phyloP scores from a whole-genome alignment of 1,140 invertebrate genomes.

The Ruditapes philippinarum region DNA sequence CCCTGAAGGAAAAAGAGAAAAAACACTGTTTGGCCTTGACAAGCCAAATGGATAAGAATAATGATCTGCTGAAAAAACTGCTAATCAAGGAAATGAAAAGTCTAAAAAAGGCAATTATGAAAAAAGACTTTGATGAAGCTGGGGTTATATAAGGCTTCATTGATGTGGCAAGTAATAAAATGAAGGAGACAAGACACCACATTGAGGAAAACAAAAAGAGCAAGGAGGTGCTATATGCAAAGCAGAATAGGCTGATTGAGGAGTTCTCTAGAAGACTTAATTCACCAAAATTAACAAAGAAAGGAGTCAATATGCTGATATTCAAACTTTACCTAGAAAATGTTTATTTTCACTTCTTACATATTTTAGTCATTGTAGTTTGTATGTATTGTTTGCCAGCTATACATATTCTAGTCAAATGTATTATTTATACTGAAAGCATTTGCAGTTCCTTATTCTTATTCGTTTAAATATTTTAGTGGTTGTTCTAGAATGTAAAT shows the following conservation, averaged over 20 bases:
- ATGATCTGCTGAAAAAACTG: conserved; percentile 13
- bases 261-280: not conserved
- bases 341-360: not conserved
- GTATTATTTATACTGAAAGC: not conserved
- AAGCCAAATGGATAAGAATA: not conserved
- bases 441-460: not conserved
- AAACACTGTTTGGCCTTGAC: not conserved
- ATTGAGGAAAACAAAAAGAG: conserved; percentile 44
- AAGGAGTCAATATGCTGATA: not conserved
- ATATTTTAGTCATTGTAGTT: not conserved
- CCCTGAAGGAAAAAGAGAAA: not conserved
- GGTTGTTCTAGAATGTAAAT: not conserved
- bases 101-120: not conserved
- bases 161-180: conserved; percentile 39
- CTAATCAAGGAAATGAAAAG: conserved; percentile 5
- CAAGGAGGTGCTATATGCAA: conserved; percentile 22
- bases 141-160: not conserved
- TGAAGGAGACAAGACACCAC: conserved; percentile 29
- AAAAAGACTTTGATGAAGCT: not conserved
- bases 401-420: not conserved
- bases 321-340: not conserved
- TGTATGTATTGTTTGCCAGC: not conserved
- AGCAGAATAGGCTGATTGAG: conserved; percentile 31
- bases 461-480: not conserved
- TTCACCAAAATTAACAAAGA: not conserved